Evolutionary conservation across 1,140 invertebrate genomes (phyloP), one percentile per base, ranked within the genome.

Genomic region (Lordiphosa stackelbergi): DNA sequence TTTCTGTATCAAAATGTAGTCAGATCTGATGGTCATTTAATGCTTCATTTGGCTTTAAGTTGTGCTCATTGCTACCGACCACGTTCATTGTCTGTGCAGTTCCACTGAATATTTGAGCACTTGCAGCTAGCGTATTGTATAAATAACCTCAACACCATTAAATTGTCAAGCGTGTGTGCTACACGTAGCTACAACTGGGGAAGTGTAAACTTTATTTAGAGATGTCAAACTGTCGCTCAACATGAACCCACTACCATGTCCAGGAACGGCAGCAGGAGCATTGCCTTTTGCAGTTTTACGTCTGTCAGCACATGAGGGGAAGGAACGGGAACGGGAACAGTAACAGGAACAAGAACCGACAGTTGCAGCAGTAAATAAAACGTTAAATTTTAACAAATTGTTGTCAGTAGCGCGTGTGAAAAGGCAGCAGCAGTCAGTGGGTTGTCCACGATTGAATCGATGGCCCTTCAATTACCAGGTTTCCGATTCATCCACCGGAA

Each of bases 301-400:
- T 31, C 28, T 65, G 56, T 54, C 62, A 68, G 53, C 40, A 66
- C 45, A 49, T 63, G 53, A 13, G 28, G 5, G 28, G 12, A 7
- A 8, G 28, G 9, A 6, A 12, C 38, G 38, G 9, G 10, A 8
- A 9, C 12, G 34, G 12, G 28, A 31, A 8, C 42, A 10, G 12
- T 10, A 22, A 41, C 59, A 43, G 43, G 34, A 47, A 22, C 54
- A 51, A 31, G 43, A 54, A 51, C 54, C 49, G 36, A 52, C 55
- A 65, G 73, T 69, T 68, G 41, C 6, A 42, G 55, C 63, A 68
- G 77, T 83, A 81, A 83, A 81, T 81, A 81, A 81, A 75, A 77
- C 77, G 70, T 81, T 83, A 75, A 81, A 83, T 81, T 81, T 81
- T 81, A 75, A 83, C 75, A 81, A 81, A 83, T 81, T 81, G 75